Base-by-base conservation (phyloP, 2,113 vertebrate species). In the Oxygymnocypris stewartii region DNA sequence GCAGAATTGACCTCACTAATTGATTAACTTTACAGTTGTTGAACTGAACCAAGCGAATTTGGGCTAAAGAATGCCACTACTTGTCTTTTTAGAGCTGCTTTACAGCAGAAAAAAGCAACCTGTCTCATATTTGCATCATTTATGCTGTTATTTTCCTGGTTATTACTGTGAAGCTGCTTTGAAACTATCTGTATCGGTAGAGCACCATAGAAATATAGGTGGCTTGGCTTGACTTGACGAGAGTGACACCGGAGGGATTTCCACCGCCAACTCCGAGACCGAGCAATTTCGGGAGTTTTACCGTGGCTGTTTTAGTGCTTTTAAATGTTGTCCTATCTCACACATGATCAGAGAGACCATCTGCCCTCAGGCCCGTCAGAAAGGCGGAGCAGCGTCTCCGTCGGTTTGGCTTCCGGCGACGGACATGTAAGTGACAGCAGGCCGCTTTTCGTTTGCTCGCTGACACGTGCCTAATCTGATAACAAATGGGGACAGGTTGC, bases 381-480 rank as follows among this genome's bases (percentile, higher is more conserved):
- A 81, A 65, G n/a, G 37, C n/a, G 4, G 11, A 11, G 35, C 37
- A 44, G 37, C 57, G 57, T 61, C 80, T 82, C 61, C 25, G 10
- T 20, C 40, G 18, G 40, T 25, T 57, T 35, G 20, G 49, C 47
- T 78, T 67, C 25, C 20, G 6, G 13, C 18, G n/a, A 31, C 4
- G 69, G 86, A 79, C 85, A 75, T 18, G 90, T 90, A 91, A 93
- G 88, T 89, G 84, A 81, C 10, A 54, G 79, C 85, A 6, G 79
- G 54, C 16, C 87, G 89, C 90, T 85, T 86, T 88, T 89, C 92
- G 92, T 96, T 96, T 96, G 95, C 96, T 95, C 94, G 92, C 94
- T 96, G 97, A 97, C 96, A 96, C 96, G 92, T 91, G 91, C 95
- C 95, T 97, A 99, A 99, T 99, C 97, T 99, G 97, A 98, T 99